phyloP scores from a whole-genome alignment of 2,113 vertebrate species.

The Acanthochromis polyacanthus region DNA sequence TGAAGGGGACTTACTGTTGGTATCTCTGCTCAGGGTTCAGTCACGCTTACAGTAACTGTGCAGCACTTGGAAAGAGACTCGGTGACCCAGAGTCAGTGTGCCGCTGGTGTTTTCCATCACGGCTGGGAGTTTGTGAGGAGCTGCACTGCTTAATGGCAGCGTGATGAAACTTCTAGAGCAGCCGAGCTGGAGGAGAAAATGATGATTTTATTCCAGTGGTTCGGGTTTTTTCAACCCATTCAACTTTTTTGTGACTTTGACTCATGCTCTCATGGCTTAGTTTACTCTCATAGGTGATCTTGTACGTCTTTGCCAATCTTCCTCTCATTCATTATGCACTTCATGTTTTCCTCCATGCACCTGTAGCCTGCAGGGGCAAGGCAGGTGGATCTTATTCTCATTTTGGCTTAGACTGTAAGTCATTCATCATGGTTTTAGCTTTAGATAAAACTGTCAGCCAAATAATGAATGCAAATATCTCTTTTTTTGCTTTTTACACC shows the following conservation, averaged over 20 bases:
- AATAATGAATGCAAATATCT: background rate
- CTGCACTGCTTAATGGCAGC: constrained; percentile 3
- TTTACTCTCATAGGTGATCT: background rate
- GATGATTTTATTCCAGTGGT: background rate
- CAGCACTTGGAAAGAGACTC: constrained; percentile 22
- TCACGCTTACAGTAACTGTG: constrained; percentile 45
- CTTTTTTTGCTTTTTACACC: background rate
- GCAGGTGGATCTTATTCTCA: constrained; percentile 1
- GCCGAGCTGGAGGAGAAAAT: background rate
- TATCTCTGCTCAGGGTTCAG: constrained; percentile 51
- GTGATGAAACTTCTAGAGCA: constrained; percentile 37
- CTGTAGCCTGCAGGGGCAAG: background rate
- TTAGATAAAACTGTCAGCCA: background rate
- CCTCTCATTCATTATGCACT: background rate
- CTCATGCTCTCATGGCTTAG: background rate
- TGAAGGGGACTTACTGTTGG: constrained; percentile 36
- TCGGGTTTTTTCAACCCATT: too few species aligned
- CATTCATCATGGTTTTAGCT: background rate
- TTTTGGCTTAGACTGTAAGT: background rate
- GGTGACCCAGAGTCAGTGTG: constrained; percentile 35
- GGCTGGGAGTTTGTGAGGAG: constrained; percentile 23
- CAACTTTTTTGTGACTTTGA: background rate
- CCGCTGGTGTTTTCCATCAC: constrained; percentile 40
- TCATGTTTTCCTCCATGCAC: background rate
- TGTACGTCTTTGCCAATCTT: background rate